Percentiles rank a stretch among this genome's conserved stretches.
Evolutionary conservation across 1,140 invertebrate genomes (phyloP).

Genomic region (Archegozetes longisetosus): DNA sequence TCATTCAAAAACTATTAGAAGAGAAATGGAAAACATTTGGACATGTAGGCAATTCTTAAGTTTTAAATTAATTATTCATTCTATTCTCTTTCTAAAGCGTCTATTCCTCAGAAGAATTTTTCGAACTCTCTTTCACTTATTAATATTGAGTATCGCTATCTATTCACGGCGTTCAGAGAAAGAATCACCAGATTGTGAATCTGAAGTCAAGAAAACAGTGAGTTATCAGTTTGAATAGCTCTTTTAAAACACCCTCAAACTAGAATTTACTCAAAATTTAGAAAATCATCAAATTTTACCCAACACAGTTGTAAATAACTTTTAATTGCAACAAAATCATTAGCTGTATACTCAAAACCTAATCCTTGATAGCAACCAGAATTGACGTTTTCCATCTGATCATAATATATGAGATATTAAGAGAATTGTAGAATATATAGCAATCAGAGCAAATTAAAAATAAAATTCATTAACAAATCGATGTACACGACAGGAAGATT

Average conservation of each 20-base stretch:
- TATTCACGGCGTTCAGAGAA: slow-evolving; percentile 55
- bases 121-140: slow-evolving; percentile 63
- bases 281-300: too few species aligned
- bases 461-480: too few species aligned
- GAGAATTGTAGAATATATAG: too few species aligned
- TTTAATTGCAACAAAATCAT: too few species aligned
- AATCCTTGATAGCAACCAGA: too few species aligned
- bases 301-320: background rate
- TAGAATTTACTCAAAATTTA: too few species aligned
- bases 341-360: too few species aligned
- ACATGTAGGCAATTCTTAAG: slow-evolving; percentile 41
- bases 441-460: too few species aligned
- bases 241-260: too few species aligned
- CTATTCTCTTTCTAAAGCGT: slow-evolving; percentile 36
- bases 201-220: background rate
- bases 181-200: slow-evolving; percentile 31
- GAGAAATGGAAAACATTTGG: slow-evolving; percentile 99
- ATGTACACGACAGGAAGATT: too few species aligned
- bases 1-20: slow-evolving; percentile 86
- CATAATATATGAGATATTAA: too few species aligned
- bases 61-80: slow-evolving; percentile 13
- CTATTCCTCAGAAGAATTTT: slow-evolving; percentile 81
- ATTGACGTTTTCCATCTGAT: too few species aligned
- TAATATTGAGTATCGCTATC: slow-evolving; percentile 71
- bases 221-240: background rate